phyloP scores from a whole-genome alignment of 1,140 invertebrate species.

The Nebria ingens region DNA sequence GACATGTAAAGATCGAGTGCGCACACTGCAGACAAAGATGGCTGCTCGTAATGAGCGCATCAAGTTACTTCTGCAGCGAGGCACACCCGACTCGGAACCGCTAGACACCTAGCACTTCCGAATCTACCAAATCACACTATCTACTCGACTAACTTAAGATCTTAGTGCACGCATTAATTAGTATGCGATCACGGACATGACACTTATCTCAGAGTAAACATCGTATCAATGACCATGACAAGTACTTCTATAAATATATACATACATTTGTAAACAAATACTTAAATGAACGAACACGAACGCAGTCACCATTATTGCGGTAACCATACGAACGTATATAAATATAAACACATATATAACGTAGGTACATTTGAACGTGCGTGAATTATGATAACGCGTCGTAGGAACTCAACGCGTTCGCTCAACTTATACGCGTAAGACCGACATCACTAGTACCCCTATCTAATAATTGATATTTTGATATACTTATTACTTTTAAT shows the following conservation, averaged over 20 bases:
- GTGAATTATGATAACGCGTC: neutral
- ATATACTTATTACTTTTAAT: neutral
- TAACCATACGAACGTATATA: neutral
- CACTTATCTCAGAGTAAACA: too few species aligned
- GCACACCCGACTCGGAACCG: constrained; percentile 65
- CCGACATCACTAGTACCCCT: too few species aligned
- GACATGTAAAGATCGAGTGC: constrained; percentile 75
- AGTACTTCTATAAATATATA: constrained; percentile 11
- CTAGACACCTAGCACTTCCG: constrained; percentile 43
- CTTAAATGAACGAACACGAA: constrained; percentile 3
- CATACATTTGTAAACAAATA: neutral
- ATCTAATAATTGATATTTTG: too few species aligned
- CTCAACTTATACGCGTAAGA: too few species aligned
- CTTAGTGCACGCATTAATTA: too few species aligned
- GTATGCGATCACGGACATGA: too few species aligned
- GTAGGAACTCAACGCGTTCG: neutral
- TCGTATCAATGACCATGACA: too few species aligned
- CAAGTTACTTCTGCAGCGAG: constrained; percentile 74
- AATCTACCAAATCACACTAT: neutral
- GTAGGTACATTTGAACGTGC: too few species aligned
- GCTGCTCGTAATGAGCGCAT: constrained; percentile 75
- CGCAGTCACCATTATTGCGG: neutral
- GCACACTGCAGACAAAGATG: constrained; percentile 78
- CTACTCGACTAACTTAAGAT: too few species aligned
- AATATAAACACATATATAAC: neutral